Percentiles rank a stretch among this genome's conserved stretches.
Conservation (phyloP, 2,797 vertebrate species). For the Anniella stebbinsi region DNA sequence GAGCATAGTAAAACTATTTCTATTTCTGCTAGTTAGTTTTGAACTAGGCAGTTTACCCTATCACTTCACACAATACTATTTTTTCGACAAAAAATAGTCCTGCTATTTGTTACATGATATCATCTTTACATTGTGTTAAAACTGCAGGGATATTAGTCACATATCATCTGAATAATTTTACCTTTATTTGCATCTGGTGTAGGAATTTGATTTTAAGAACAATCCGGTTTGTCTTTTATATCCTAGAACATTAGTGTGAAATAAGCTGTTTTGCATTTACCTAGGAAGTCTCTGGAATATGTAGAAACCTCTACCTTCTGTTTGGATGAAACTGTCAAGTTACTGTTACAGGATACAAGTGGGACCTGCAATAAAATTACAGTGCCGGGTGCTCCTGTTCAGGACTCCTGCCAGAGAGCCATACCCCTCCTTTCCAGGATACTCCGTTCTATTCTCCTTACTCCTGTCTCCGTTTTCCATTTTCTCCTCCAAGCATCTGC, state of each 20-base stretch:
- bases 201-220: neutral
- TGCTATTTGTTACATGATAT: neutral
- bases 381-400: neutral
- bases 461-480: neutral
- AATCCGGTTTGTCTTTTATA: neutral
- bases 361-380: neutral
- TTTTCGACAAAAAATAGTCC: neutral
- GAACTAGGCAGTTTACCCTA: neutral
- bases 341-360: neutral
- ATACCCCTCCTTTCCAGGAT: neutral
- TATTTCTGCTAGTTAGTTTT: neutral
- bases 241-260: neutral
- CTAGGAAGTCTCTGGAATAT: no score
- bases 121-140: no score
- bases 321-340: neutral
- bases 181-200: neutral
- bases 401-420: neutral
- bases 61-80: neutral
- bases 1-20: neutral
- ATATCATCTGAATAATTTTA: neutral
- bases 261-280: neutral
- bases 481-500: neutral
- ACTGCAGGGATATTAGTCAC: no score
- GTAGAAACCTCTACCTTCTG: neutral
- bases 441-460: neutral